Percentiles rank a stretch among this genome's conserved stretches.
phyloP scores from a whole-genome alignment of 2,888 invertebrate genomes.

The Bruchidius siliquastri region DNA sequence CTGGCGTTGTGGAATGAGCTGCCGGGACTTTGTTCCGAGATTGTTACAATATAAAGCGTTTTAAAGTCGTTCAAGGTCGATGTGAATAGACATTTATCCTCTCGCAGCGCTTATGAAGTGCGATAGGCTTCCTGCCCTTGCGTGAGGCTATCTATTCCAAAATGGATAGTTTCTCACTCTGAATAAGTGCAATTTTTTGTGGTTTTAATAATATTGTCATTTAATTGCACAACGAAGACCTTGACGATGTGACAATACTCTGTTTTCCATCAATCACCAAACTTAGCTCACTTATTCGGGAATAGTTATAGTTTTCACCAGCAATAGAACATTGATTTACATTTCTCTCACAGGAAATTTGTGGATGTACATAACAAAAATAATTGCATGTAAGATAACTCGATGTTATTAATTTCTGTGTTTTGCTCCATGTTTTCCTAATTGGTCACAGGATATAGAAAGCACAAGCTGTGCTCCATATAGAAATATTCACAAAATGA shows the following conservation, averaged over 20 bases:
- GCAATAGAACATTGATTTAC: neutral
- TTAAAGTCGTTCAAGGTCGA: too few relatives aligned
- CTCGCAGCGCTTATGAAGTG: too few relatives aligned
- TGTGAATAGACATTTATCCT: too few relatives aligned
- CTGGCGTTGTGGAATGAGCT: too few relatives aligned
- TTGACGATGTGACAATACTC: neutral
- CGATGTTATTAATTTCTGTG: conserved; percentile 1
- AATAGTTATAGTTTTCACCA: neutral
- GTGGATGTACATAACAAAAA: neutral
- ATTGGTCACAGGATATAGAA: conserved; percentile 15
- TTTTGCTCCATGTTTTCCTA: neutral
- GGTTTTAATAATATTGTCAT: too few relatives aligned
- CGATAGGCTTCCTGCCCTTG: too few relatives aligned
- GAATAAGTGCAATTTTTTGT: too few relatives aligned
- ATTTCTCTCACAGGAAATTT: conserved; percentile 3
- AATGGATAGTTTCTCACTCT: too few relatives aligned
- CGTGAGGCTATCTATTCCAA: too few relatives aligned
- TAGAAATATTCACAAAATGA: conserved; percentile 9
- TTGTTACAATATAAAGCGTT: too few relatives aligned
- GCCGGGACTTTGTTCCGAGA: too few relatives aligned
- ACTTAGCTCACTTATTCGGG: neutral
- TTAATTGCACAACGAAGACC: too few relatives aligned
- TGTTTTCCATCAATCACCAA: neutral
- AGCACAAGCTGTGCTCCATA: conserved; percentile 37
- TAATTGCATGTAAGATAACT: neutral